Evolutionary conservation across 2,888 invertebrate species (phyloP).

Genomic region (Lasioglossum vierecki): DNA sequence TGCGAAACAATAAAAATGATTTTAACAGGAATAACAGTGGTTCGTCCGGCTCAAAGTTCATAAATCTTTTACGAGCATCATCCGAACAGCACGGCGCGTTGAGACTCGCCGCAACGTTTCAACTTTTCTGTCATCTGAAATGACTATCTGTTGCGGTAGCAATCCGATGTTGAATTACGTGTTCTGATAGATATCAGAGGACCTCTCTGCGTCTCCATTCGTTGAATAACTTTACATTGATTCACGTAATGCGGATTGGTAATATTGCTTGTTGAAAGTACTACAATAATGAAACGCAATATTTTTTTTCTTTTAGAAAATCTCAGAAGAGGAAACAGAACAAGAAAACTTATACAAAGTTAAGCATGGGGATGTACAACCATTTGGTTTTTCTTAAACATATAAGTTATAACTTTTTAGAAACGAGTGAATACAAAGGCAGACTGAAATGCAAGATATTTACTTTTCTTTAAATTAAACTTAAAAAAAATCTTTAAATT

Average conservation of each 20-base stretch:
- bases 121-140: background rate
- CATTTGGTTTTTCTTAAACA: too few relatives aligned
- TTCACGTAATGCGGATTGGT: background rate
- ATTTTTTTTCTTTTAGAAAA: too few relatives aligned
- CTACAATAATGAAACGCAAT: too few relatives aligned
- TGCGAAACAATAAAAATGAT: background rate
- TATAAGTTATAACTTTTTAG: too few relatives aligned
- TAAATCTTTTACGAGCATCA: background rate
- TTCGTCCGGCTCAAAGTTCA: background rate
- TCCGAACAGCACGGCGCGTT: background rate
- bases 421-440: too few relatives aligned
- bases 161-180: background rate
- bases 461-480: too few relatives aligned
- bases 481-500: too few relatives aligned
- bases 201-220: background rate
- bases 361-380: too few relatives aligned
- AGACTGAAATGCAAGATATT: too few relatives aligned
- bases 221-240: background rate
- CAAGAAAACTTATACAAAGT: too few relatives aligned
- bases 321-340: too few relatives aligned
- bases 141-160: background rate
- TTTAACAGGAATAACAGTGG: background rate
- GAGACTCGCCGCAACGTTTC: background rate
- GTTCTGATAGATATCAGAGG: too few relatives aligned
- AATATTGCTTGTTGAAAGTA: background rate